Conservation (phyloP, 2,888 invertebrate genomes). For the Mimas tiliae region DNA sequence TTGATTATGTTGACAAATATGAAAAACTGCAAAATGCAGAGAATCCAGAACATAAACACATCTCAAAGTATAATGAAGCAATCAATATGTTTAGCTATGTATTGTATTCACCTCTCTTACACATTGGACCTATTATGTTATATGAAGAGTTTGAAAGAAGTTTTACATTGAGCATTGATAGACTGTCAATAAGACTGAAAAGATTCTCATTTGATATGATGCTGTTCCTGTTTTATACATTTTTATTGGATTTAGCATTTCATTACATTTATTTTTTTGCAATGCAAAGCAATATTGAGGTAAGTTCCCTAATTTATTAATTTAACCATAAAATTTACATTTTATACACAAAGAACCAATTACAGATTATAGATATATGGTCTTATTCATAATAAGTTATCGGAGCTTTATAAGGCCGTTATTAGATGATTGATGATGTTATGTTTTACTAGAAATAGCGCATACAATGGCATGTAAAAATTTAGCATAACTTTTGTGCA, state of each 20-base stretch:
- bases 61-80: conserved; percentile 47
- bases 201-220: conserved; percentile 74
- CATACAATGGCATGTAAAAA: no score
- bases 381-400: no score
- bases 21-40: conserved; percentile 38
- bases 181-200: conserved; percentile 59
- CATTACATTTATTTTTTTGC: conserved; percentile 94
- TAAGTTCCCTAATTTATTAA: conserved; percentile 49
- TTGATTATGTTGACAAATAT: conserved; percentile 81
- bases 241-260: conserved; percentile 88
- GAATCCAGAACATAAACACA: conserved; percentile 28
- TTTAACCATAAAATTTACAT: no score
- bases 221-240: conserved; percentile 87
- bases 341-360: no score
- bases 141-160: conserved; percentile 88
- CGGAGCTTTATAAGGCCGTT: no score
- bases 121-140: conserved; percentile 92
- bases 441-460: no score
- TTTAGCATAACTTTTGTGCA: no score
- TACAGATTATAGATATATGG: no score
- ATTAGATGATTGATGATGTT: no score
- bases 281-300: conserved; percentile 87
- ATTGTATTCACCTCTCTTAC: conserved; percentile 93
- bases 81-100: conserved; percentile 88
- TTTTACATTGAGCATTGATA: conserved; percentile 54